Evolutionary conservation across 2,797 vertebrate species (phyloP).

Genomic region (Esox lucius): DNA sequence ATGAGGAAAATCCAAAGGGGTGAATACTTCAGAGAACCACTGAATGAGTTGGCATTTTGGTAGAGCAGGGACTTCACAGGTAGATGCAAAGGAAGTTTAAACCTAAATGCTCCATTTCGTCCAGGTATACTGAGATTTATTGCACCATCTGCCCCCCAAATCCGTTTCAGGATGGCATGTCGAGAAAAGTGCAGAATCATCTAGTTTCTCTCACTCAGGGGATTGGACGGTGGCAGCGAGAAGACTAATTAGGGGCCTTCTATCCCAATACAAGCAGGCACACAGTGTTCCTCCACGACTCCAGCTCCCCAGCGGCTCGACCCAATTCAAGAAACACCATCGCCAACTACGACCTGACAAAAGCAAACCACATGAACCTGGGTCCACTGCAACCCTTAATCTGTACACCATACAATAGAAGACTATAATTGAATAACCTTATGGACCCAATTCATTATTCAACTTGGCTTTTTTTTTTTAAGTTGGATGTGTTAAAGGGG

Average conservation of each 20-base stretch:
- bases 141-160: slow-evolving; percentile 61
- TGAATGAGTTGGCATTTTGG: slow-evolving; percentile 16
- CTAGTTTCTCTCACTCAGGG: slow-evolving; percentile 43
- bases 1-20: background rate
- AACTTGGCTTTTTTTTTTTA: background rate
- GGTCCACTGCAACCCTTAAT: background rate
- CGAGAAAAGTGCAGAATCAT: slow-evolving; percentile 54
- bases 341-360: slow-evolving; percentile 10
- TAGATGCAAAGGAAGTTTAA: slow-evolving; percentile 45
- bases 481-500: too few species aligned
- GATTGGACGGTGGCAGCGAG: background rate
- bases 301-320: slow-evolving; percentile 66
- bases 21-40: background rate
- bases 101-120: slow-evolving; percentile 54
- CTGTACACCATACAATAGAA: background rate
- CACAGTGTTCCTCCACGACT: slow-evolving; percentile 56
- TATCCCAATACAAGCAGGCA: slow-evolving; percentile 54
- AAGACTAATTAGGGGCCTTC: slow-evolving; percentile 60
- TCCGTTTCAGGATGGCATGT: slow-evolving; percentile 18
- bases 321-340: slow-evolving; percentile 54
- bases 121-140: slow-evolving; percentile 55
- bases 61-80: slow-evolving; percentile 33
- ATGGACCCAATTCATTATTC: background rate
- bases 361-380: background rate
- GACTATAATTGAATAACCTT: background rate